Conservation (phyloP, 2,797 vertebrate species). For the Labroides dimidiatus region DNA sequence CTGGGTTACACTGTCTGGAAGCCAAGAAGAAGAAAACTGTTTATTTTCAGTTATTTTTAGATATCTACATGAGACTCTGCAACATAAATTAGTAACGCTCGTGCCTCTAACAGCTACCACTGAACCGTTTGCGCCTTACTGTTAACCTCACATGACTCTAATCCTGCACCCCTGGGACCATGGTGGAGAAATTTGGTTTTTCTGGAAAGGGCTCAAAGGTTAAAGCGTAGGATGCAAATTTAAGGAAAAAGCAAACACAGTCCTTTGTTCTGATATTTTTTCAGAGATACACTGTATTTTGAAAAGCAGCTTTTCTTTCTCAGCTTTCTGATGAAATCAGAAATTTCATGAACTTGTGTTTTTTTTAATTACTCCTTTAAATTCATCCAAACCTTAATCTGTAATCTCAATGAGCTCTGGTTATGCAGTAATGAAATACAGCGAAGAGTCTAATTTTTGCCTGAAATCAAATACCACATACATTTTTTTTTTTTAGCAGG, state of each 20-base stretch:
- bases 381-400: conserved; percentile 4
- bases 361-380: too few species aligned
- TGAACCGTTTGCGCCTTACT: conserved; percentile 23
- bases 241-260: neutral
- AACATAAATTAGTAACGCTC: conserved; percentile 48
- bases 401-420: conserved; percentile 22
- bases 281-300: too few species aligned
- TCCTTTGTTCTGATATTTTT: neutral
- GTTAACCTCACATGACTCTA: conserved; percentile 20
- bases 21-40: conserved; percentile 34
- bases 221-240: conserved; percentile 8
- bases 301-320: too few species aligned
- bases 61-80: conserved; percentile 33
- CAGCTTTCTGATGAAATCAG: too few species aligned
- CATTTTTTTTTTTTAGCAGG: neutral
- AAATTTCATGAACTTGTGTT: too few species aligned
- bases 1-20: conserved; percentile 38
- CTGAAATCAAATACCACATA: neutral
- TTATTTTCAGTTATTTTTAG: conserved; percentile 56
- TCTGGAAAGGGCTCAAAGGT: conserved; percentile 2
- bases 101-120: conserved; percentile 25
- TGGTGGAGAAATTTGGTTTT: conserved; percentile 4
- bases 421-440: neutral
- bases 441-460: conserved; percentile 1
- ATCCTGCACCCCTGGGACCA: conserved; percentile 4